These are phyloP conservation scores for Acholoe squamosa DNA, from an alignment of 2,888 invertebrate genomes.

Conservation along the genomic window DNA sequence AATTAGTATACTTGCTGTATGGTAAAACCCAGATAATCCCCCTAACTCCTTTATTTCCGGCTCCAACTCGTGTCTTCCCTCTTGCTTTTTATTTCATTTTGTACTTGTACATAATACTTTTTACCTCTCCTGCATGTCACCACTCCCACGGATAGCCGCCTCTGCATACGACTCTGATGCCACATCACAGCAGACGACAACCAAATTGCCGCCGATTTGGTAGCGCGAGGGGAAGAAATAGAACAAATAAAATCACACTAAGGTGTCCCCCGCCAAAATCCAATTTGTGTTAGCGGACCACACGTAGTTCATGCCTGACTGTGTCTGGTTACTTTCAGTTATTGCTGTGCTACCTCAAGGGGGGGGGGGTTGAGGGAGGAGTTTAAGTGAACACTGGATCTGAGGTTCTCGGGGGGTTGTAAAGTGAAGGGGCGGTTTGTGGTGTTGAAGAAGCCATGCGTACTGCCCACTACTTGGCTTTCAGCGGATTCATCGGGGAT, in stretches of 20 bases:
- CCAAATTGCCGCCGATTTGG: background rate
- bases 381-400: background rate
- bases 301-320: background rate
- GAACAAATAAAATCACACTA: conserved; percentile 7
- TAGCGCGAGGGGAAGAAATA: background rate
- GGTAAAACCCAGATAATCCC: too few relatives aligned
- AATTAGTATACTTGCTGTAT: too few relatives aligned
- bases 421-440: background rate
- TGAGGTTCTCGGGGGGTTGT: background rate
- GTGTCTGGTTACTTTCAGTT: background rate
- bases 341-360: background rate
- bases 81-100: too few relatives aligned
- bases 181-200: background rate
- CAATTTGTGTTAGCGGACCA: background rate
- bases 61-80: too few relatives aligned
- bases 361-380: background rate
- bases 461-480: too few relatives aligned
- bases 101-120: too few relatives aligned
- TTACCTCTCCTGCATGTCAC: too few relatives aligned
- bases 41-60: too few relatives aligned
- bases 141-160: too few relatives aligned
- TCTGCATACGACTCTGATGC: too few relatives aligned
- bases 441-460: too few relatives aligned
- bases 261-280: conserved; percentile 28
- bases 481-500: background rate